Evolutionary conservation across 2,888 invertebrate species (phyloP), one percentile per base, ranked within the genome.

Genomic region (Diarsia rubi): DNA sequence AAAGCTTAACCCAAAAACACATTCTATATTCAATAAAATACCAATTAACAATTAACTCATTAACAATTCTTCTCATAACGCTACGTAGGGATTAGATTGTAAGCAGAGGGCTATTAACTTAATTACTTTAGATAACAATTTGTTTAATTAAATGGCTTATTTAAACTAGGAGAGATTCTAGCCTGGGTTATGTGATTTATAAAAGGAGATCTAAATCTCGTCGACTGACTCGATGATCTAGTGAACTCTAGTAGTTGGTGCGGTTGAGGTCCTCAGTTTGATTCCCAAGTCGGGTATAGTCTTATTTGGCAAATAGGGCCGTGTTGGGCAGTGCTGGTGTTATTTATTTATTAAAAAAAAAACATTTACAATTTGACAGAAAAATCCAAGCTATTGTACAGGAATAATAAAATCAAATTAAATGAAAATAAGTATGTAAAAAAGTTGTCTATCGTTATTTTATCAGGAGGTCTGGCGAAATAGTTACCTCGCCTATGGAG

Each of bases 81-180:
- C 31, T 66, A 45, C 19, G 14, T 27, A 16, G 44, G 68, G 65
- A 84, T 74, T 68, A 64, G 9, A 24, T 24, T 66, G 69, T 80
- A 47, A 52, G 27, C 37, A 57, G 9, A 42, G 11, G 31, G 44
- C n/a, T 68, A 77, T 82, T 81, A 75, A 54, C 45, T 65, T 81
- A 69, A 82, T 81, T 63, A 67, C 52, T 57, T 9, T 8, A 84
- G 71, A 72, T 82, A 75, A 54, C 42, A 75, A 42, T 44, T 0
- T 8, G 24, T 44, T 75, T 62, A 76, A 65, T 47, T 52, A 37
- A 72, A 68, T 44, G 31, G 21, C 6, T 47, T 2, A 80, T 62
- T 62, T 63, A 31, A 14, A 63, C 8, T 27, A 21, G n/a, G 14
- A 19, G n/a, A 45, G 3, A n/a, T 69, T 59, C 47, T 75, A 14